A percentile compares a stretch with the other conserved stretches of the same genome.
These are phyloP conservation scores for Alethe castanea DNA, from an alignment of 2,113 vertebrate species.

Conservation along the genomic window DNA sequence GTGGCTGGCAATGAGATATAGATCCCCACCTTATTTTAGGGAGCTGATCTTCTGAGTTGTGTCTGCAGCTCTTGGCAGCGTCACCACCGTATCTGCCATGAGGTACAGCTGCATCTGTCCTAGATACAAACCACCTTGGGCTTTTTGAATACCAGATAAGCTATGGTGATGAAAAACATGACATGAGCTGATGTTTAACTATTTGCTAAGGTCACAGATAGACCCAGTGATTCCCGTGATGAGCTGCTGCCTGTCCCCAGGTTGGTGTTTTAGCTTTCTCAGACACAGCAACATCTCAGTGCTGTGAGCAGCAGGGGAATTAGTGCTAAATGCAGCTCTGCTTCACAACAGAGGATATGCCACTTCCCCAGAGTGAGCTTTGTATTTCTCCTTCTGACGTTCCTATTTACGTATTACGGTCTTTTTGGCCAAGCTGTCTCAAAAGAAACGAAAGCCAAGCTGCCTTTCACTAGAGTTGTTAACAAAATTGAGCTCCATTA, in stretches of 20 bases:
- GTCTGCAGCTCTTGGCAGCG: not conserved
- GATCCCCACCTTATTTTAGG: not conserved
- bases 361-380: not conserved
- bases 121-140: too few species aligned
- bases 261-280: not conserved
- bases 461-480: not conserved
- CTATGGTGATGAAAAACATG: not conserved
- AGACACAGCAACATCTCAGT: not conserved
- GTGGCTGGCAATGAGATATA: not conserved
- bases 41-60: not conserved
- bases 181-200: not conserved
- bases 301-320: accelerated
- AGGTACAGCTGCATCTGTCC: not conserved
- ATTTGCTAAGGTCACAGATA: not conserved
- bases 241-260: not conserved
- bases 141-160: not conserved
- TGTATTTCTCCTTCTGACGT: not conserved
- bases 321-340: not conserved
- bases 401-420: not conserved
- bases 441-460: not conserved
- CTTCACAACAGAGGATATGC: not conserved
- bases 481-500: not conserved
- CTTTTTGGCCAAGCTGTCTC: not conserved
- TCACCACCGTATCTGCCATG: not conserved
- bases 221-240: not conserved